A percentile compares a stretch with the other conserved stretches of the same genome.
These are phyloP conservation scores for Rafetus swinhoei DNA, from an alignment of 2,113 vertebrate genomes.

Conservation along the genomic window DNA sequence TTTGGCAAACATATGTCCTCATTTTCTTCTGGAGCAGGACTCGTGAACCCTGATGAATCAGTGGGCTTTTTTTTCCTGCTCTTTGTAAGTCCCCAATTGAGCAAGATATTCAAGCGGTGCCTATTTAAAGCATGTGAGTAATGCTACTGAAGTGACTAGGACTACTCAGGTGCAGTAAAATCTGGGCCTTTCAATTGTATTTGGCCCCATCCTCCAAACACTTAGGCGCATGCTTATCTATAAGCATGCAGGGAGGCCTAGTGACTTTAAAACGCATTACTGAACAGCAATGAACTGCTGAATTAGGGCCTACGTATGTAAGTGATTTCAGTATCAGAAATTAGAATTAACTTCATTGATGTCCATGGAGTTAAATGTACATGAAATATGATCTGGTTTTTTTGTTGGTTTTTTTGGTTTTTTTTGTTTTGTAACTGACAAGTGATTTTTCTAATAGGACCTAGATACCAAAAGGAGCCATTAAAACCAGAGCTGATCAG, in stretches of 20 bases:
- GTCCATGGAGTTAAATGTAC: not conserved
- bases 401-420: not conserved
- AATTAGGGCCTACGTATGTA: not conserved
- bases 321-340: not conserved
- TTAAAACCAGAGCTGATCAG: not conserved
- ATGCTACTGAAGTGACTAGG: not conserved
- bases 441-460: not conserved
- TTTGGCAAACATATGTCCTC: not conserved
- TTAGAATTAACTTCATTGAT: not conserved
- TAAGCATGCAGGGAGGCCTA: not conserved
- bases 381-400: not conserved
- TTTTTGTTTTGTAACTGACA: not conserved
- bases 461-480: not conserved
- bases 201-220: not conserved
- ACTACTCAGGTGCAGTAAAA: not conserved
- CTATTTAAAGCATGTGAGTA: not conserved
- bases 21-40: not conserved
- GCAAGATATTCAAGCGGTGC: not conserved
- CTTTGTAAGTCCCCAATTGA: not conserved
- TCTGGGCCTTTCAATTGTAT: not conserved
- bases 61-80: not conserved
- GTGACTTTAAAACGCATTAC: not conserved
- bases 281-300: not conserved
- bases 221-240: not conserved
- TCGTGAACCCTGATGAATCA: not conserved